Evolutionary conservation across 2,888 invertebrate species (phyloP).

Genomic region (Lamproptera curius): DNA sequence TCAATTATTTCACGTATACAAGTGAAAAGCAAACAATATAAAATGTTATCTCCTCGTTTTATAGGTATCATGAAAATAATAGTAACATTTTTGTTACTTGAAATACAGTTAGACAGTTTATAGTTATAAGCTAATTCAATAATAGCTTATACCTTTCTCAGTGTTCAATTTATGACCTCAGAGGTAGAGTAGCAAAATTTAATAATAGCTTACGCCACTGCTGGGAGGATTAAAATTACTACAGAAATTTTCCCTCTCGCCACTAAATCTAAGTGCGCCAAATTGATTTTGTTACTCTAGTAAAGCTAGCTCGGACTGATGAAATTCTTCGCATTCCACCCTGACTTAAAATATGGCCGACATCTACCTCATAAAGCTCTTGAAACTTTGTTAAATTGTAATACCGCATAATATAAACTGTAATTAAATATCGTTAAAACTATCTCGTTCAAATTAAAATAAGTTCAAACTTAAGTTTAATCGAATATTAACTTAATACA

Average conservation of each 20-base stretch:
- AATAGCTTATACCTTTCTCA: background rate
- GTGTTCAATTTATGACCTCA: background rate
- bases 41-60: too few relatives aligned
- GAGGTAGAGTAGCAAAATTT: constrained; percentile 1
- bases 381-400: too few relatives aligned
- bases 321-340: background rate
- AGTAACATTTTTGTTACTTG: too few relatives aligned
- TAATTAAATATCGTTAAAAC: too few relatives aligned
- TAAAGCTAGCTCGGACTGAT: background rate
- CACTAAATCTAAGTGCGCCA: constrained; percentile 2
- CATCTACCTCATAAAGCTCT: too few relatives aligned
- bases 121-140: background rate
- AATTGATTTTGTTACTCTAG: constrained; percentile 1
- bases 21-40: too few relatives aligned
- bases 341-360: background rate
- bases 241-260: constrained; percentile 1
- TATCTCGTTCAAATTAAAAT: too few relatives aligned
- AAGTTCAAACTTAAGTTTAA: too few relatives aligned
- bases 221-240: constrained; percentile 4
- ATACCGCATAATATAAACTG: too few relatives aligned
- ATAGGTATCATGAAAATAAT: too few relatives aligned
- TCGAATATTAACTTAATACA: too few relatives aligned
- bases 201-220: constrained; percentile 1
- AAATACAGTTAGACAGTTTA: background rate
- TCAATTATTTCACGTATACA: too few relatives aligned